Conservation (phyloP, 1,140 invertebrate genomes). For the Bombus picipes region DNA sequence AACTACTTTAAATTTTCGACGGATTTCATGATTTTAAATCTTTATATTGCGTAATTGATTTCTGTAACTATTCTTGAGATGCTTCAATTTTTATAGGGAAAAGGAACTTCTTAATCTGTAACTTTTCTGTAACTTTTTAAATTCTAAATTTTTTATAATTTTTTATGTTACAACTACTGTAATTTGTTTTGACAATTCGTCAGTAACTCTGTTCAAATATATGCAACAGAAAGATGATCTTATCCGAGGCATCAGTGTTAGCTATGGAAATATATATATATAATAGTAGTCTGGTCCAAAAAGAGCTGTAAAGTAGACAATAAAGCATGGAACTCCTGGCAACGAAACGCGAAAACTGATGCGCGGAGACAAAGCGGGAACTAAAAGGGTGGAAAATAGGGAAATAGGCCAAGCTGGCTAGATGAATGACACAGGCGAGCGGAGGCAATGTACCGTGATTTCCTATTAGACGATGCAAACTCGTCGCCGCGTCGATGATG, state of each 20-base stretch:
- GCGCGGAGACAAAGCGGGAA: slow-evolving; percentile 21
- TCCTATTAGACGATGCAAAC: slow-evolving; percentile 62
- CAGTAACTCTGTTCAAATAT: background rate
- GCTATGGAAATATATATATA: background rate
- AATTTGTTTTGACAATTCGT: background rate
- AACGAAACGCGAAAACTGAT: slow-evolving; percentile 20
- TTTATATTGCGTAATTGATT: background rate
- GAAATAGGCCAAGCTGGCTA: slow-evolving; percentile 70
- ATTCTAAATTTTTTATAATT: too few relatives aligned
- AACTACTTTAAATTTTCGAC: background rate
- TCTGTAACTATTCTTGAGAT: background rate
- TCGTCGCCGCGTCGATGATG: slow-evolving; percentile 31
- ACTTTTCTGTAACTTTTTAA: too few relatives aligned
- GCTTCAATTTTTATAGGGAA: background rate
- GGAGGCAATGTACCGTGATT: slow-evolving; percentile 70
- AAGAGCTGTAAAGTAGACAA: slow-evolving; percentile 1
- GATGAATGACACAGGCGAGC: slow-evolving; percentile 47
- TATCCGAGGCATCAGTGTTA: background rate
- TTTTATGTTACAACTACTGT: too few relatives aligned
- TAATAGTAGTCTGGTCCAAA: too few relatives aligned
- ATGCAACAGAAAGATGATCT: background rate
- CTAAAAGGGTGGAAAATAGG: slow-evolving; percentile 70
- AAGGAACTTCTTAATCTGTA: too few relatives aligned
- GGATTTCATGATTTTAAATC: background rate
- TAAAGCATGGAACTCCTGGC: background rate